phyloP scores from a whole-genome alignment of 2,113 vertebrate genomes.

The Sarotherodon lohbergeri region DNA sequence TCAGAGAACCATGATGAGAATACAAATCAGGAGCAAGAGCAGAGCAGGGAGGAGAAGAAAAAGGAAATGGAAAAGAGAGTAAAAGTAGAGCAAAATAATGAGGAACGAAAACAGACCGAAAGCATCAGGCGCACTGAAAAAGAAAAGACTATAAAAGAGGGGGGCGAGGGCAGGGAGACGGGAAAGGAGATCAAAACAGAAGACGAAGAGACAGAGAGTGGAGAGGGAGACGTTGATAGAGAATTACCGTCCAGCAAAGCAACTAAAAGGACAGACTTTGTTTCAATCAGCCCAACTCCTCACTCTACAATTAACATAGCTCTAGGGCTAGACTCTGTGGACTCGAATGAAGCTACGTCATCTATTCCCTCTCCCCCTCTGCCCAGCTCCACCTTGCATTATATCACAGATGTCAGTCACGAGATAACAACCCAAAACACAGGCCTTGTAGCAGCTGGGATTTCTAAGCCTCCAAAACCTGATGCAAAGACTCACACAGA shows the following conservation, averaged over 20 bases:
- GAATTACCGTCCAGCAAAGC: constrained; percentile 22
- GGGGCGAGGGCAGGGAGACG: neutral
- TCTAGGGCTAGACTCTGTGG: neutral
- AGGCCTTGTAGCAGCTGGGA: neutral
- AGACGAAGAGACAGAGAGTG: neutral
- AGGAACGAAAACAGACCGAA: constrained; percentile 38
- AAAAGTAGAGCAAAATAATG: constrained; percentile 31
- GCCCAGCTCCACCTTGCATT: constrained; percentile 5
- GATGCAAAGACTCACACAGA: neutral
- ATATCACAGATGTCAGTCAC: constrained; percentile 10
- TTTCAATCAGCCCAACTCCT: constrained; percentile 22
- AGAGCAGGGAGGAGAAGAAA: constrained; percentile 13
- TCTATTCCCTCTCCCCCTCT: neutral
- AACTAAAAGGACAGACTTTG: constrained; percentile 43
- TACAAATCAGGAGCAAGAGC: constrained; percentile 21
- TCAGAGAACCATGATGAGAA: constrained; percentile 6
- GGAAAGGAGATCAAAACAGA: constrained; percentile 21
- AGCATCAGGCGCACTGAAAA: neutral
- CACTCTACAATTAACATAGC: neutral
- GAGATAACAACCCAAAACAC: neutral
- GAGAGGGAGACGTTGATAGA: constrained; percentile 31
- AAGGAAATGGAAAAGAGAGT: constrained; percentile 28
- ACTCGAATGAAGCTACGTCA: constrained; percentile 23
- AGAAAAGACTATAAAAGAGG: constrained; percentile 21
- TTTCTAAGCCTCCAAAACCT: neutral